These are phyloP conservation scores for Gallinago paraguaiae DNA, from an alignment of 2,113 vertebrate genomes.

Conservation along the genomic window DNA sequence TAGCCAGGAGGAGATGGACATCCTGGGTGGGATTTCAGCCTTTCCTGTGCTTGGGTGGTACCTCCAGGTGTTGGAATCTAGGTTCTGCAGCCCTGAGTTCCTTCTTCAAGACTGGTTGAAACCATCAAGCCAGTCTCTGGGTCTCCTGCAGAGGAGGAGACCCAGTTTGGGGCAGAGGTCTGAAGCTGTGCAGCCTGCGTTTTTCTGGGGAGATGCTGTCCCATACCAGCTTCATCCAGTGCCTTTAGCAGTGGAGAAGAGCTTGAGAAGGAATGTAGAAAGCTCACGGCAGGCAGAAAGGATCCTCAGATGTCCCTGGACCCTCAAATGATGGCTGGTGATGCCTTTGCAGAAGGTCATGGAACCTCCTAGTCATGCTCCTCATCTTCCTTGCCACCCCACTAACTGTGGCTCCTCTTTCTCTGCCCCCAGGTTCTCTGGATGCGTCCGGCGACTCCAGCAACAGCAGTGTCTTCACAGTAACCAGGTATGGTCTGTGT, in stretches of 20 bases:
- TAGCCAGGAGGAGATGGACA: not conserved
- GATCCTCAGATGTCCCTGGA: rapidly evolving
- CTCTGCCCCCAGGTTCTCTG: constrained; percentile 70
- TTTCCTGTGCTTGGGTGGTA: not conserved
- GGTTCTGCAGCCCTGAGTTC: not conserved
- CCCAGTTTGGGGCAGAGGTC: not conserved
- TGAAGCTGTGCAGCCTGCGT: not conserved
- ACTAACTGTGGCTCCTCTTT: not conserved
- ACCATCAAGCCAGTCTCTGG: not conserved
- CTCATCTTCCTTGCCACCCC: not conserved
- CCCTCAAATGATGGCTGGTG: rapidly evolving
- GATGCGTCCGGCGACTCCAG: constrained; percentile 84
- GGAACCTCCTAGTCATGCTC: not conserved
- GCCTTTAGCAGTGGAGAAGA: not conserved
- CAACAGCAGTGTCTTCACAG: constrained; percentile 80
- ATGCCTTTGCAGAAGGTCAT: not conserved
- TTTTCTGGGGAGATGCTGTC: not conserved
- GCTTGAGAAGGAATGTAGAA: not conserved
- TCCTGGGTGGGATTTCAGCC: not conserved
- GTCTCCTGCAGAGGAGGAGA: not conserved
- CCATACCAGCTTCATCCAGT: not conserved
- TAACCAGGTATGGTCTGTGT: constrained; percentile 69
- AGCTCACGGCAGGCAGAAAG: not conserved
- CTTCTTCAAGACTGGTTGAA: not conserved
- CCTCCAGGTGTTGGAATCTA: not conserved